Evolutionary conservation across 2,113 vertebrate species (phyloP).

Genomic region (Lepisosteus osseus): DNA sequence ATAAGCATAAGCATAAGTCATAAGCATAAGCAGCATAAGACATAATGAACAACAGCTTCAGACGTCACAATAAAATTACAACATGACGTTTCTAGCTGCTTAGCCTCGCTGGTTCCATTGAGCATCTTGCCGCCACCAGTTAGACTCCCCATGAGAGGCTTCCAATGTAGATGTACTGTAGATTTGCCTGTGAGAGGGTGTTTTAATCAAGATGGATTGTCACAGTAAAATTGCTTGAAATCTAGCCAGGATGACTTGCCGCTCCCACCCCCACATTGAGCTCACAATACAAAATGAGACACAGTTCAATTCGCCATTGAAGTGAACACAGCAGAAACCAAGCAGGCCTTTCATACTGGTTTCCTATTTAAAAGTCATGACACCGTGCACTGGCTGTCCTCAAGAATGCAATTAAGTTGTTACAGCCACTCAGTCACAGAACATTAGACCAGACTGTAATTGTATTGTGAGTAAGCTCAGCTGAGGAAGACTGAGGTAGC

Average conservation of each 20-base stretch:
- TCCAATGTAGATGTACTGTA: background rate
- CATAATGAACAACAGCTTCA: conserved; percentile 1
- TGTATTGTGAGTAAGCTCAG: no score
- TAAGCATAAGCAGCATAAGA: background rate
- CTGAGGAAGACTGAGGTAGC: no score
- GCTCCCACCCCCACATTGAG: no score
- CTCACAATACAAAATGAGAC: background rate
- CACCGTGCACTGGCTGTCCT: no score
- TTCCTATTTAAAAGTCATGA: no score
- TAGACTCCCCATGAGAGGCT: background rate
- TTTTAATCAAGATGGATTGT: conserved; percentile 14
- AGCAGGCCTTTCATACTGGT: no score
- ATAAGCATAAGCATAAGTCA: background rate
- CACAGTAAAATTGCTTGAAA: conserved; percentile 16
- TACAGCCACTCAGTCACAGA: no score
- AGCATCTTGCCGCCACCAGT: background rate
- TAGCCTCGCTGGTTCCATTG: background rate
- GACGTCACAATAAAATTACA: no score
- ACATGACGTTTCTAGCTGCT: conserved; percentile 1
- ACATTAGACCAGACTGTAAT: no score
- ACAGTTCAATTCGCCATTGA: background rate
- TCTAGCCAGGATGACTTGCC: conserved; percentile 10
- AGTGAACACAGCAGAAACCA: background rate
- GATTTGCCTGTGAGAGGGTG: background rate
- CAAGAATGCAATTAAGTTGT: no score